Evolutionary conservation across 2,888 invertebrate genomes (phyloP), one percentile per base, ranked within the genome.

Genomic region (Ochropacha duplaris): DNA sequence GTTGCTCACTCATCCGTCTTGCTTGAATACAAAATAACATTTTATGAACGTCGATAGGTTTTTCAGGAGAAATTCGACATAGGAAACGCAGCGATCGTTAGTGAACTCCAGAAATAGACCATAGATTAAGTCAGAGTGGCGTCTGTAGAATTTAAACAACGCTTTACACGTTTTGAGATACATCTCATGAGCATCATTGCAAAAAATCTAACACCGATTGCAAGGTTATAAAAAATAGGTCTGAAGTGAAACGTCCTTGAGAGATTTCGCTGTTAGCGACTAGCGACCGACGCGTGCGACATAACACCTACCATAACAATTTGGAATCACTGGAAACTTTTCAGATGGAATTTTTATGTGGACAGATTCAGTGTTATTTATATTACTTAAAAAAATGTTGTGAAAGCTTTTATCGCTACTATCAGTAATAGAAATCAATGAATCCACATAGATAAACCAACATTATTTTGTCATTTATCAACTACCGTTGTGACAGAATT

Each of bases 101-200:
- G 57, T 54, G 54, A 59, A 51, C 34, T 65, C 66, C 66, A 70
- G 57, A 76, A 72, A 75, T 75, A 79, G 69, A 64, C n/a, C 54
- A 55, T 58, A 59, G 58, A 56, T 66, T 68, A 58, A 59, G 59
- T 44, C 62, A 58, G 64, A 65, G 51, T 59, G 64, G 63, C 59
- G 61, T 71, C 65, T 71, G 72, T 60, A 62, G 59, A 68, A 61
- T 65, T 66, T 65, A 60, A 67, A 59, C 50, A 58, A 51, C 58
- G 56, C 54, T 44, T 56, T 39, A 52, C 56, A 44, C 54, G 39
- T 56, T 19, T 44, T 44, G 9, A 9, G 50, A 51, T 34, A 56
- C 54, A 26, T 56, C 54, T 50, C 22, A 54, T 28, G 16, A 54
- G 24, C 34, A 50, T 19, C 50, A 26, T 36, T 39, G 52, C 34